Evolutionary conservation across 2,888 invertebrate species (phyloP).

Genomic region (Abscondita cerata): DNA sequence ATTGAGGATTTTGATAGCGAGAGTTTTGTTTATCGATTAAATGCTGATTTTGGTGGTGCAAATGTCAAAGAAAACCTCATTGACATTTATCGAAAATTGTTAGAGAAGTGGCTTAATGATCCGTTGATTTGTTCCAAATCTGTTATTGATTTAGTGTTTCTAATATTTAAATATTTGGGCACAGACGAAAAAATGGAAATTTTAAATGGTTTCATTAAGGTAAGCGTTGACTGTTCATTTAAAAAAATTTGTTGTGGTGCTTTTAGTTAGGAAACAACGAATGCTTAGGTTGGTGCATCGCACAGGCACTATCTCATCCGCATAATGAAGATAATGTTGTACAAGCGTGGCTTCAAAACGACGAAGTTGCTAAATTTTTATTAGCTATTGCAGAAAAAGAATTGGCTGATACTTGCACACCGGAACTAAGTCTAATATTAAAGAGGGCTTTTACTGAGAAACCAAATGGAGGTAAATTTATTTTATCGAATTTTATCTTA

Average conservation of each 20-base stretch:
- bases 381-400: conserved; percentile 53
- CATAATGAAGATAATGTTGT: conserved; percentile 55
- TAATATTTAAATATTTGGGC: conserved; percentile 63
- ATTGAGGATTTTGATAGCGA: conserved; percentile 65
- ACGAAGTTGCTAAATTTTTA: conserved; percentile 57
- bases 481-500: conserved; percentile 12
- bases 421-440: conserved; percentile 51
- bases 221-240: conserved; percentile 49
- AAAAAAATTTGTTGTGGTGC: background rate
- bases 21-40: conserved; percentile 60
- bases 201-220: conserved; percentile 65
- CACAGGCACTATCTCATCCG: conserved; percentile 58
- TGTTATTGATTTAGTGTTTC: conserved; percentile 69
- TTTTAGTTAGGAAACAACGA: conserved; percentile 41
- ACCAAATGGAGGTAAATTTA: conserved; percentile 55
- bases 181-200: conserved; percentile 63
- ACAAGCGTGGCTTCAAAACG: conserved; percentile 60
- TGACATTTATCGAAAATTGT: conserved; percentile 46
- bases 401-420: conserved; percentile 48
- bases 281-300: conserved; percentile 59
- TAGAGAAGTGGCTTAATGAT: conserved; percentile 60
- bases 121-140: conserved; percentile 62
- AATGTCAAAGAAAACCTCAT: conserved; percentile 41
- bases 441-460: conserved; percentile 55
- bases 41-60: conserved; percentile 47